phyloP scores from a whole-genome alignment of 2,888 invertebrate genomes.

The Halictus quadricinctus region DNA sequence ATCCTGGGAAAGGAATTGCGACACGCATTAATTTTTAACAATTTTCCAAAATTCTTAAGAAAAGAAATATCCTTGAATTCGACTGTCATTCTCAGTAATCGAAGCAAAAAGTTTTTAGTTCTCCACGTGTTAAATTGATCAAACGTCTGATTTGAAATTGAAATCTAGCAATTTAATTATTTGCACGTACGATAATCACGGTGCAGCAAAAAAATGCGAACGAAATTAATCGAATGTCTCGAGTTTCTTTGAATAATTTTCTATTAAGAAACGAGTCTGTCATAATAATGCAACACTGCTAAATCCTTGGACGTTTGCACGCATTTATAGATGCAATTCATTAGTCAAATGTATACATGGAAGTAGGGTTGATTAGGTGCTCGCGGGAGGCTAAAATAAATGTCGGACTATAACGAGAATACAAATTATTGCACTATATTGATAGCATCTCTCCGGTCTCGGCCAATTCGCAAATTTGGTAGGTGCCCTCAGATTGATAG shows the following conservation, averaged over 20 bases:
- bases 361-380: constrained; percentile 28
- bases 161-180: background rate
- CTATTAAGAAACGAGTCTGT: background rate
- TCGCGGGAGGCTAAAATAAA: constrained; percentile 36
- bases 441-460: constrained; percentile 40
- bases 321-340: background rate
- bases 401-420: constrained; percentile 29
- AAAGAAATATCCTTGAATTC: background rate
- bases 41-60: background rate
- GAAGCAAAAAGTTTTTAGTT: background rate
- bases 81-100: background rate
- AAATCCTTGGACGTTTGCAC: background rate
- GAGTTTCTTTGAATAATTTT: background rate
- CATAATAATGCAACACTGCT: background rate
- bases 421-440: constrained; percentile 53
- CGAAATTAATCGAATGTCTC: background rate
- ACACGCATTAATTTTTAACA: background rate
- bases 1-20: background rate
- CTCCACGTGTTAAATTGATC: background rate
- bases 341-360: background rate
- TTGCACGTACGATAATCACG: background rate
- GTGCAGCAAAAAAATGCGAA: too few species aligned
- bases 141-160: background rate
- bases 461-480: constrained; percentile 55
- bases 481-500: constrained; percentile 70